phyloP scores from a whole-genome alignment of 2,113 vertebrate species.

The Elephantulus edwardii region DNA sequence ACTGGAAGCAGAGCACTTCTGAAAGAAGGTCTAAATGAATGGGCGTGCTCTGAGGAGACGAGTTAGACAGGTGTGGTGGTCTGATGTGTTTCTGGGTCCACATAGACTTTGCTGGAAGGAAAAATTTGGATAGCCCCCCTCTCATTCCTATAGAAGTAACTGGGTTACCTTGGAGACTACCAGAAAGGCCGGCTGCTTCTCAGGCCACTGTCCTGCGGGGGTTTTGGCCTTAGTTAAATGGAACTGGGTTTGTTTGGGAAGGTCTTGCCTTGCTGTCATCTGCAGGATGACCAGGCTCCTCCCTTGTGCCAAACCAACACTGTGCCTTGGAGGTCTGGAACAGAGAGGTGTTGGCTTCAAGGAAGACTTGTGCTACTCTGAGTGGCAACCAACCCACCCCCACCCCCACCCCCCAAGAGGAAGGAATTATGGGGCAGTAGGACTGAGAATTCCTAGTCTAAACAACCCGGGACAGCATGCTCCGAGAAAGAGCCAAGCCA shows the following conservation, averaged over 20 bases:
- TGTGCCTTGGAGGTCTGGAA: neutral
- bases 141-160: neutral
- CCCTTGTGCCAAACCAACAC: neutral
- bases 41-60: neutral
- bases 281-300: neutral
- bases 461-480: slow-evolving; percentile 33
- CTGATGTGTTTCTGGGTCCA: neutral
- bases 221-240: no score
- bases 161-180: neutral
- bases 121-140: neutral
- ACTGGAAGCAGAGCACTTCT: neutral
- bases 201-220: neutral
- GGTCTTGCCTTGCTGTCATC: neutral
- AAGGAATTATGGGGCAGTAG: slow-evolving; percentile 24
- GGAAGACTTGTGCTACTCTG: neutral
- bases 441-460: slow-evolving; percentile 51
- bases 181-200: neutral
- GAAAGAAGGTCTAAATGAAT: neutral
- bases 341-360: neutral
- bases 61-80: neutral
- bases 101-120: neutral
- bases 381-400: neutral
- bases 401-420: neutral
- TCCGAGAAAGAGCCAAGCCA: slow-evolving; percentile 69
- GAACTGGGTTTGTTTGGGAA: neutral